These are phyloP conservation scores for Dryadula phaetusa DNA, from an alignment of 2,888 invertebrate species.

Conservation along the genomic window DNA sequence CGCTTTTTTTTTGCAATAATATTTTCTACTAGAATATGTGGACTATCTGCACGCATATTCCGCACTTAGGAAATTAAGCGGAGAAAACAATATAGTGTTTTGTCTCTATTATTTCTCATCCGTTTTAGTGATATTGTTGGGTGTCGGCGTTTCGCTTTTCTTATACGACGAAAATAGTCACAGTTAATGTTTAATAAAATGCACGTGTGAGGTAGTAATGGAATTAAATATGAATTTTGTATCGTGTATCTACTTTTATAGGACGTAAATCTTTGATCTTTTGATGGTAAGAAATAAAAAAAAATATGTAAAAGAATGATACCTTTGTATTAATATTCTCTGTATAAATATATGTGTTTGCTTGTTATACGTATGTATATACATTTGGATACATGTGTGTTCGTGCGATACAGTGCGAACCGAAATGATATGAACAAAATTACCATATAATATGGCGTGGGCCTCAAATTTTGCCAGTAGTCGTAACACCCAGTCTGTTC, in stretches of 20 bases:
- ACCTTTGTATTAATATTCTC: too few relatives aligned
- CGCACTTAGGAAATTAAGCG: too few relatives aligned
- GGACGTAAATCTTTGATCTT: background rate
- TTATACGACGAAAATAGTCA: too few relatives aligned
- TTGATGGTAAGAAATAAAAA: background rate
- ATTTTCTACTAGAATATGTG: too few relatives aligned
- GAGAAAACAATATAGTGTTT: too few relatives aligned
- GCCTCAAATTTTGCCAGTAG: conserved; percentile 17
- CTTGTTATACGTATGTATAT: background rate
- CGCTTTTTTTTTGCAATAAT: too few relatives aligned
- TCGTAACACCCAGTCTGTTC: conserved; percentile 21
- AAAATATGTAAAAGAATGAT: background rate
- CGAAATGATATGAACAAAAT: background rate
- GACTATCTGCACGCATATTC: too few relatives aligned
- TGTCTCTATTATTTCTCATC: too few relatives aligned
- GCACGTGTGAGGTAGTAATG: background rate
- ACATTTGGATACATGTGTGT: background rate
- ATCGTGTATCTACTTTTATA: background rate
- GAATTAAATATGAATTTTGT: background rate
- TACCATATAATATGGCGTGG: conserved; percentile 15
- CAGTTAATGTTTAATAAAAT: background rate
- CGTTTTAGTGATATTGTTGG: too few relatives aligned
- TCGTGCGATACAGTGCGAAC: background rate
- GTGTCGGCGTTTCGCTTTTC: too few relatives aligned
- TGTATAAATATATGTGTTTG: background rate